These are phyloP conservation scores for Podarcis cretensis DNA, from an alignment of 2,113 vertebrate genomes.

Conservation along the genomic window DNA sequence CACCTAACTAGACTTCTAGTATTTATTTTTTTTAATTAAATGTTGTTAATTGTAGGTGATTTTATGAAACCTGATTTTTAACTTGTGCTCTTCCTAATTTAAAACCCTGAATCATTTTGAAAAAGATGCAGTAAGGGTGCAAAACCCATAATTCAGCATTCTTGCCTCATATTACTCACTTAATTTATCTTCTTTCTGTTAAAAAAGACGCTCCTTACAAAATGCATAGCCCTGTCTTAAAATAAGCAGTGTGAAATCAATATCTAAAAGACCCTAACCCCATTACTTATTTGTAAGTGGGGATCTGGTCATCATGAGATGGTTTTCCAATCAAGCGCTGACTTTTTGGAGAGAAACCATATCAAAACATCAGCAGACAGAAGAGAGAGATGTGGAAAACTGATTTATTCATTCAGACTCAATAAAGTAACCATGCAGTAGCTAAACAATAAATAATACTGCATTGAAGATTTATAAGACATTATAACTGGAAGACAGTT, in stretches of 20 bases:
- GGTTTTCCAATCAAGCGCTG: constrained; percentile 71
- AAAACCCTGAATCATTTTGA: constrained; percentile 21
- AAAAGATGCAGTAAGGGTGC: background rate
- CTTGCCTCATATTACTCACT: constrained; percentile 40
- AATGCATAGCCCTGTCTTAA: constrained; percentile 58
- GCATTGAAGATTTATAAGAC: constrained; percentile 75
- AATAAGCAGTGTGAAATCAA: constrained; percentile 60
- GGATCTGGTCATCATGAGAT: constrained; percentile 62
- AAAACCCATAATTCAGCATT: background rate
- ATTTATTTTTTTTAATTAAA: background rate
- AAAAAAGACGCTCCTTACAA: constrained; percentile 49
- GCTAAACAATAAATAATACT: constrained; percentile 72
- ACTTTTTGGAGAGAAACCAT: constrained; percentile 63
- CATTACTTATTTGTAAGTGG: constrained; percentile 62
- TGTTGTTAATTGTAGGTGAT: background rate
- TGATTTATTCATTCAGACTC: constrained; percentile 75
- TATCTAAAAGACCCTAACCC: constrained; percentile 63
- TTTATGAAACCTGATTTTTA: constrained; percentile 6
- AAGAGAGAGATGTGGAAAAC: constrained; percentile 71
- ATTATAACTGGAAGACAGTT: constrained; percentile 70
- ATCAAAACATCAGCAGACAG: constrained; percentile 71
- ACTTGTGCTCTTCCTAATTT: constrained; percentile 13
- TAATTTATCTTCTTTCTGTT: constrained; percentile 24
- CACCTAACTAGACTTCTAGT: background rate
- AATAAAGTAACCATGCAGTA: constrained; percentile 78